phyloP scores from a whole-genome alignment of 2,888 invertebrate species.

The Malthinus seriepunctatus region DNA sequence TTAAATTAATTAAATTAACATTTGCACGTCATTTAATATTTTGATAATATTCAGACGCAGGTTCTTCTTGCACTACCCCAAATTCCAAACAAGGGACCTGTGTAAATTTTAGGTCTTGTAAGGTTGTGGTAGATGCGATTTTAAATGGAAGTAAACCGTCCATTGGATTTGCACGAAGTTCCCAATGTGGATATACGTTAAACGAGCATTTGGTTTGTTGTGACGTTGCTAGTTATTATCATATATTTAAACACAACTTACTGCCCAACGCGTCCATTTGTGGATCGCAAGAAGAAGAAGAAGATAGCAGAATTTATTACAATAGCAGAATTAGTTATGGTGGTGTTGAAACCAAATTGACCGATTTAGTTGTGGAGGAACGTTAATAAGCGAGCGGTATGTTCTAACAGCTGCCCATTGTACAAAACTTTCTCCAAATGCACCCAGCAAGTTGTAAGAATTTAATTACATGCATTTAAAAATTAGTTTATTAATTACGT shows the following conservation, averaged over 20 bases:
- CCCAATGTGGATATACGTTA: neutral
- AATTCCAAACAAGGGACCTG: neutral
- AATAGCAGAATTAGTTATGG: slow-evolving; percentile 41
- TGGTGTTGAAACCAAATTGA: slow-evolving; percentile 34
- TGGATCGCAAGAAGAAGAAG: too few species aligned
- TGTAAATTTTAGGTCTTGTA: neutral
- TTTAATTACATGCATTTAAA: neutral
- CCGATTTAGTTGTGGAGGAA: slow-evolving; percentile 56
- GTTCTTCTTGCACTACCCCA: neutral
- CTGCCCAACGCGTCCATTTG: too few species aligned
- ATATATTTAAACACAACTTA: too few species aligned
- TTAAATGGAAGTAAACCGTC: neutral
- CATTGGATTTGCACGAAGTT: neutral
- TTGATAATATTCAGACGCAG: neutral
- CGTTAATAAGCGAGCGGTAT: slow-evolving; percentile 58
- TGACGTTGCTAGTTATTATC: too few species aligned
- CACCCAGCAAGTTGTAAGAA: neutral
- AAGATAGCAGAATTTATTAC: too few species aligned
- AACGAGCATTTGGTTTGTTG: neutral
- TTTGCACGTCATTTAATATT: too few species aligned
- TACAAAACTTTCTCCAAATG: slow-evolving; percentile 46
- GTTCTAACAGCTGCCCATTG: slow-evolving; percentile 62
- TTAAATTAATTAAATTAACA: too few species aligned
- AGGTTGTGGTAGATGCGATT: neutral
- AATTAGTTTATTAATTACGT: neutral